Evolutionary conservation across 1,140 invertebrate species (phyloP), one percentile per base, ranked within the genome.

Genomic region (Formica selysi): DNA sequence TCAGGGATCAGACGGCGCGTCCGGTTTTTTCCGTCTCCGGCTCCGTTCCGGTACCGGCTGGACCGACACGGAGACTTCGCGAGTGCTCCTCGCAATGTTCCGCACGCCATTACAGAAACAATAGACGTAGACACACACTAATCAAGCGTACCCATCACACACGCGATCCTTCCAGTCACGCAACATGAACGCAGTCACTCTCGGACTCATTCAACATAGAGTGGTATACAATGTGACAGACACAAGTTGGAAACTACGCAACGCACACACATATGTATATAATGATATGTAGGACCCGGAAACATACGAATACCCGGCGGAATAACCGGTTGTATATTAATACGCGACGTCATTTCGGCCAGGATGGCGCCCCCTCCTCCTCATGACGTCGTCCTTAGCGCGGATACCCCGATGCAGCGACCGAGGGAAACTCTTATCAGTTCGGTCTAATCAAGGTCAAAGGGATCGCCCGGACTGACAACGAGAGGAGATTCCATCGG

Each of bases 241-340:
- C 95, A 95, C 95, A 95, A 96, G 95, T 95, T 95, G 95, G 94
- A 95, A 94, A 95, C 93, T 94, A 94, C 93, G 90, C 79, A 93
- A 91, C 88, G 92, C 64, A 91, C 85, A 90, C 87, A 91, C 85
- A 89, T 89, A 84, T 89, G 73, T 86, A 76, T 73, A 86, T 87
- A 83, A 73, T 73, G 64, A 76, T 78, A 87, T 29, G 80, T 85
- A 80, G 64, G 80, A 19, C 62, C 44, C 70, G 59, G 67, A 83
- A 67, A 85, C 48, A 85, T 8, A 76, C 13, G 70, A 84, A 41
- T 48, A 48, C 13, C 44, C 62, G 76, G 5, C n/a, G 32, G n/a
- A 68, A 70, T 38, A 29, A 81, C 54, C 73, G 73, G 73, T 76
- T 44, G 22, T 78, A 85, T 76, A 71, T 85, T 83, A 83, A 83